Percentiles rank a stretch among this genome's conserved stretches.
Evolutionary conservation across 2,113 vertebrate genomes (phyloP).

Genomic region (Isichthys henryi): DNA sequence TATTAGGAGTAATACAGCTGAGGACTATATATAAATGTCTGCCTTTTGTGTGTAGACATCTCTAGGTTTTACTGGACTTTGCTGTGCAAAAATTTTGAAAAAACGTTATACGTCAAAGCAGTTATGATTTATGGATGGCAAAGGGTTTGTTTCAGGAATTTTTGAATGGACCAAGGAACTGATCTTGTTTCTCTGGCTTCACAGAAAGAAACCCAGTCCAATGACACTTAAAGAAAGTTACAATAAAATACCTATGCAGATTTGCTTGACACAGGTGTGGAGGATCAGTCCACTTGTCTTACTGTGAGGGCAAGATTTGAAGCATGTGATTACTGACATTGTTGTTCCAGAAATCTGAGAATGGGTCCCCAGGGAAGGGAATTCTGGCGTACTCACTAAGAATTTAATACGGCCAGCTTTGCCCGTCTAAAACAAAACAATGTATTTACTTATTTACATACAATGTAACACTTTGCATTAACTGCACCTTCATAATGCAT

Average conservation of each 20-base stretch:
- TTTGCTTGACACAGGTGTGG: not conserved
- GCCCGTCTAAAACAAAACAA: not conserved
- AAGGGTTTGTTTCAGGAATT: not conserved
- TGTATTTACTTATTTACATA: not conserved
- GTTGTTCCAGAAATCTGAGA: constrained; percentile 2
- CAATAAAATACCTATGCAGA: not conserved
- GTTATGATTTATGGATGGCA: not conserved
- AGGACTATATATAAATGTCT: not conserved
- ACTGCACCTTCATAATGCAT: no score
- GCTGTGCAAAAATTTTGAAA: not conserved
- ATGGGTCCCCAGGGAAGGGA: constrained; percentile 1
- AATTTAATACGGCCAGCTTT: not conserved
- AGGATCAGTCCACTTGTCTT: not conserved
- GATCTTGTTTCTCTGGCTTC: not conserved
- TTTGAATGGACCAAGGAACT: not conserved
- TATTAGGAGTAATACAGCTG: not conserved
- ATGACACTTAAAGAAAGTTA: not conserved
- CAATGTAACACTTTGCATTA: no score
- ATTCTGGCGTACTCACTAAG: not conserved
- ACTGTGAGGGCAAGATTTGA: not conserved
- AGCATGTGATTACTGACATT: constrained; percentile 11
- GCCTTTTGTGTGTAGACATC: not conserved
- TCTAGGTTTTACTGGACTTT: not conserved
- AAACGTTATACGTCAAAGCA: not conserved
- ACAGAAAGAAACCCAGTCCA: not conserved